Conservation (phyloP, 2,888 invertebrate species). For the Xanthia icteritia region DNA sequence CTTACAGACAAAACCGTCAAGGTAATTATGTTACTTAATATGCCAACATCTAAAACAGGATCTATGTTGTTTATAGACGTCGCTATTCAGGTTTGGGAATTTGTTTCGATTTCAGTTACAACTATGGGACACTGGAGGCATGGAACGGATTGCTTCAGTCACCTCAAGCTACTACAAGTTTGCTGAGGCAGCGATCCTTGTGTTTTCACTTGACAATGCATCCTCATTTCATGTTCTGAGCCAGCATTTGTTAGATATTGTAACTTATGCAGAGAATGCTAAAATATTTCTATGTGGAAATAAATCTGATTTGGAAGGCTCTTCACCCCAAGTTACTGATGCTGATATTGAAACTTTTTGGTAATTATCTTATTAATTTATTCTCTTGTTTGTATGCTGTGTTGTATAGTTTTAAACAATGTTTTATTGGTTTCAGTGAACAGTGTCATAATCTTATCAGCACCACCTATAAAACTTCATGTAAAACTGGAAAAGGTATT, state of each 20-base stretch:
- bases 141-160: conserved; percentile 98
- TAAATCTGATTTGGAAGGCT: conserved; percentile 95
- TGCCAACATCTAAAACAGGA: conserved; percentile 1
- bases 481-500: conserved; percentile 96
- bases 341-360: conserved; percentile 97
- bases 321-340: conserved; percentile 94
- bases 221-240: conserved; percentile 98
- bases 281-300: conserved; percentile 98
- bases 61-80: background rate
- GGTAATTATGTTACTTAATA: conserved; percentile 82
- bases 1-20: conserved; percentile 94
- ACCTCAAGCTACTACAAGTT: conserved; percentile 99
- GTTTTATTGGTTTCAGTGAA: conserved; percentile 90
- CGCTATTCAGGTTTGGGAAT: background rate
- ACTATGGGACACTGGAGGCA: conserved; percentile 99
- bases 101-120: conserved; percentile 92
- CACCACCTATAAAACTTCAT: conserved; percentile 97
- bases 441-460: conserved; percentile 97
- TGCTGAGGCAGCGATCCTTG: conserved; percentile 97
- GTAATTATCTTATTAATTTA: conserved; percentile 82
- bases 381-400: conserved; percentile 1
- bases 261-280: conserved; percentile 98
- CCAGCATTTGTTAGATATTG: conserved; percentile 97
- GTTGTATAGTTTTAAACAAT: conserved; percentile 14
- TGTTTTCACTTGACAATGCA: conserved; percentile 97